Evolutionary conservation across 2,797 vertebrate species (phyloP).

Genomic region (Schizopygopsis malacanthus): DNA sequence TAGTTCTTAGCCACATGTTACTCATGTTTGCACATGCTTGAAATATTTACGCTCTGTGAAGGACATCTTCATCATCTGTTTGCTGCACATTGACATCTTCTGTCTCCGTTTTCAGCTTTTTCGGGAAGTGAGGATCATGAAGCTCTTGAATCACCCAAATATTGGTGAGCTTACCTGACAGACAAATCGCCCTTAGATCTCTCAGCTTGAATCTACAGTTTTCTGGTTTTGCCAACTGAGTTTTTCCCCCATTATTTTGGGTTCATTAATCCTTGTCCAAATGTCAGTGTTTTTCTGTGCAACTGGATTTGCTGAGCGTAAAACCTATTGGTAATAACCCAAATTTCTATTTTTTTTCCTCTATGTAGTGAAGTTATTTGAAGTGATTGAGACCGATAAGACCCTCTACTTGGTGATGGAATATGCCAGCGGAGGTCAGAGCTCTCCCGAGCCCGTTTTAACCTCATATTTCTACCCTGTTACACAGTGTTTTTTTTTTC

Average conservation of each 20-base stretch:
- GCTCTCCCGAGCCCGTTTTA: constrained; percentile 31
- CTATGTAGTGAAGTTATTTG: constrained; percentile 88
- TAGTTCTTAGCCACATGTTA: constrained; percentile 18
- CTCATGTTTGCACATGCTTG: neutral
- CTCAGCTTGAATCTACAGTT: constrained; percentile 34
- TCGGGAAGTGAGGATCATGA: constrained; percentile 95
- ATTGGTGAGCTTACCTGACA: constrained; percentile 82
- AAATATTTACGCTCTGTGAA: constrained; percentile 30
- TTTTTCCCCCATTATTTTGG: neutral
- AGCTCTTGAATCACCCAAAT: constrained; percentile 92
- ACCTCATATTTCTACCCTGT: neutral
- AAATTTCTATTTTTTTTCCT: constrained; percentile 7
- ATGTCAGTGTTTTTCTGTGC: constrained; percentile 34
- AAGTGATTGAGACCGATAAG: constrained; percentile 94
- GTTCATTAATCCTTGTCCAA: constrained; percentile 36
- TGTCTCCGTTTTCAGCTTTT: constrained; percentile 79
- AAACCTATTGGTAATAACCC: neutral
- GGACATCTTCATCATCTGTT: constrained; percentile 34
- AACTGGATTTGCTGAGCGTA: constrained; percentile 29
- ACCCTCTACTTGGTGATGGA: constrained; percentile 95
- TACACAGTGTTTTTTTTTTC: neutral
- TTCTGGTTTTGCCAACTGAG: neutral
- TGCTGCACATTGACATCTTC: constrained; percentile 43
- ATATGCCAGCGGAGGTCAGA: constrained; percentile 91
- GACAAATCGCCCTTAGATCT: constrained; percentile 22